Percentiles rank a stretch among this genome's conserved stretches.
Evolutionary conservation across 2,797 vertebrate genomes (phyloP).

Genomic region (Furcifer pardalis): DNA sequence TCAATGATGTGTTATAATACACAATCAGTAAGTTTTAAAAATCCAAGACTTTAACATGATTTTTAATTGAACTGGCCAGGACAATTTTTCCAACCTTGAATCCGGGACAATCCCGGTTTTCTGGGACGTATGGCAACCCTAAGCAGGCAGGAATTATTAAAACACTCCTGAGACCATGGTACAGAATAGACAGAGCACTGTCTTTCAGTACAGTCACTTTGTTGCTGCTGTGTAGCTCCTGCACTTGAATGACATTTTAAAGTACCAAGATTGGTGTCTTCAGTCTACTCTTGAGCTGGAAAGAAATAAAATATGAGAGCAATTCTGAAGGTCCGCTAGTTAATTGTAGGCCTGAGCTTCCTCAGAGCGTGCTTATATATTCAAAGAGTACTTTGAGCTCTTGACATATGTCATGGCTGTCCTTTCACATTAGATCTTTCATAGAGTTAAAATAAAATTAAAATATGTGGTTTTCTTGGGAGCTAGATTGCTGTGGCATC

Average conservation of each 20-base stretch:
- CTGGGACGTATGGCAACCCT: too few relatives aligned
- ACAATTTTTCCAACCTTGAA: too few relatives aligned
- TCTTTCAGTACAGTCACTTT: not conserved
- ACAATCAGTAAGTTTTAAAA: too few relatives aligned
- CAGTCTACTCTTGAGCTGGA: not conserved
- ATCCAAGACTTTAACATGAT: too few relatives aligned
- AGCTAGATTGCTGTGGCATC: not conserved
- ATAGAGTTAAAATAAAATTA: conserved; percentile 3
- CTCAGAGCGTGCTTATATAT: not conserved
- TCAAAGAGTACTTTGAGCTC: not conserved
- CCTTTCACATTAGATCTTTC: not conserved
- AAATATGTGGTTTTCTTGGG: not conserved
- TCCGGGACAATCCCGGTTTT: too few relatives aligned
- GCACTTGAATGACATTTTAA: not conserved
- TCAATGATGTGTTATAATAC: too few relatives aligned
- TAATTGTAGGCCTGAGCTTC: not conserved
- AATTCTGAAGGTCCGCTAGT: not conserved
- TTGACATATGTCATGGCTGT: not conserved
- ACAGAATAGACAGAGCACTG: conserved; percentile 4
- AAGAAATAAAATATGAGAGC: not conserved
- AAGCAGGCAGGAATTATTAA: not conserved
- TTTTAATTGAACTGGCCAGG: too few relatives aligned
- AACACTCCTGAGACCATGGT: not conserved
- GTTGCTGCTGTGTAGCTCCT: not conserved
- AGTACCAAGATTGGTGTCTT: not conserved